Base-by-base conservation (phyloP, 2,888 invertebrate species). In the Ophion ellenae region DNA sequence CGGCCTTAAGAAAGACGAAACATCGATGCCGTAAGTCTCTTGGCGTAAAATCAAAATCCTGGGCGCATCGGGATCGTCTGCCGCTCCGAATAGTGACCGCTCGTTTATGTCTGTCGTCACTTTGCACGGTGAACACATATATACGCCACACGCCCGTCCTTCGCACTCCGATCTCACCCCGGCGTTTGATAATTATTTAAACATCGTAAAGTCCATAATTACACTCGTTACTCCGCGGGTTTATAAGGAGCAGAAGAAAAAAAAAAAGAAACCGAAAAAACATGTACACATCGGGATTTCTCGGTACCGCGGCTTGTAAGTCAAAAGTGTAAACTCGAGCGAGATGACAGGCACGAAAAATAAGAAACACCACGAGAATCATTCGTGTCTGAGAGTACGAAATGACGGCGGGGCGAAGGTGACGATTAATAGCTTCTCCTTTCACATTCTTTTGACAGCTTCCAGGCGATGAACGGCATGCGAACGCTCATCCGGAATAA, bases 361-460 rank as follows among this genome's bases (percentile, higher is more conserved):
- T 17, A 20, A 45, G 11, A 75, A 63, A 57, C 45, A 32, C 24
- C 28, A 59, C 57, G 66, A 53, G 70, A 64, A 24, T 64, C 61
- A 61, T 75, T 69, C 36, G 75, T 47, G 76, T 76, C 53, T 61
- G 64, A 28, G 36, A 59, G 69, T 81, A 53, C 75, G 53, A 59
- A 71, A 78, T n/a, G 66, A 76, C 66, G 79, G 40, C 47, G 47
- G 47, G 63, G 5, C 40, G 59, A 63, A 73, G 67, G 74, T 70
- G 84, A 80, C 80, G 84, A 76, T 84, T 84, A 45, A 84, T 80
- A 66, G 75, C 63, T 75, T 80, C 75, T 83, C 63, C 73, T 70
- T 80, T 80, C 79, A 70, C 80, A 84, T 71, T 76, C 64, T 75
- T 75, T 70, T 73, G 77, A 83, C 82, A 77, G 76, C 53, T 36